These are phyloP conservation scores for Gymnorhina tibicen DNA, from an alignment of 2,113 vertebrate species.

Conservation along the genomic window DNA sequence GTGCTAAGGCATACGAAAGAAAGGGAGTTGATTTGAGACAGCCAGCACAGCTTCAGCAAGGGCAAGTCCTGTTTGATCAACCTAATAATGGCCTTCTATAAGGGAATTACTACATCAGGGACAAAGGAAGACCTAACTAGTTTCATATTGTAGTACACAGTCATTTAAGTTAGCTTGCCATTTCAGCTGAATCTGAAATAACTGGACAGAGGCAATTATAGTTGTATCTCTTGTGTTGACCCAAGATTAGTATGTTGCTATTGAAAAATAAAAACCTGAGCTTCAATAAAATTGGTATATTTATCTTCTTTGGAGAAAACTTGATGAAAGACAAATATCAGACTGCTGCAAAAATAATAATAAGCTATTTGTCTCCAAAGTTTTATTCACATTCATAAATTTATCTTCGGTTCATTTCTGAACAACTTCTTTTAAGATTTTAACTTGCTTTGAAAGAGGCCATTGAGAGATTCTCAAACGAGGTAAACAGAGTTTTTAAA, in stretches of 20 bases:
- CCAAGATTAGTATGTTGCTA: neutral
- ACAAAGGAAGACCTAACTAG: neutral
- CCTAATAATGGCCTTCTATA: neutral
- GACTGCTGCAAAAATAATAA: neutral
- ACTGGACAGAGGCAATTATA: neutral
- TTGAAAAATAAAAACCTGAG: neutral
- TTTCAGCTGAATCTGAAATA: neutral
- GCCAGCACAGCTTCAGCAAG: neutral
- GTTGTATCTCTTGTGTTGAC: neutral
- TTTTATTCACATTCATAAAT: neutral
- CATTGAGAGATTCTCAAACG: neutral
- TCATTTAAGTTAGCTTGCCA: neutral
- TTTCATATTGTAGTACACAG: neutral
- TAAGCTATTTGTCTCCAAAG: neutral
- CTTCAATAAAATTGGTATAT: neutral
- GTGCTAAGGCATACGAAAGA: accelerated
- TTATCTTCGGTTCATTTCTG: neutral
- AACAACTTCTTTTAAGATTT: neutral
- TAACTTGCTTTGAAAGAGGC: neutral
- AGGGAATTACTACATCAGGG: neutral
- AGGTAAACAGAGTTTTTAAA: neutral
- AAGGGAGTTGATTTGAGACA: neutral
- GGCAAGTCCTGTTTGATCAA: neutral
- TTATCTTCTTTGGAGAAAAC: neutral
- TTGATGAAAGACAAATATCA: neutral